Evolutionary conservation across 2,888 invertebrate genomes (phyloP).

Genomic region (Loripinus fragilis): DNA sequence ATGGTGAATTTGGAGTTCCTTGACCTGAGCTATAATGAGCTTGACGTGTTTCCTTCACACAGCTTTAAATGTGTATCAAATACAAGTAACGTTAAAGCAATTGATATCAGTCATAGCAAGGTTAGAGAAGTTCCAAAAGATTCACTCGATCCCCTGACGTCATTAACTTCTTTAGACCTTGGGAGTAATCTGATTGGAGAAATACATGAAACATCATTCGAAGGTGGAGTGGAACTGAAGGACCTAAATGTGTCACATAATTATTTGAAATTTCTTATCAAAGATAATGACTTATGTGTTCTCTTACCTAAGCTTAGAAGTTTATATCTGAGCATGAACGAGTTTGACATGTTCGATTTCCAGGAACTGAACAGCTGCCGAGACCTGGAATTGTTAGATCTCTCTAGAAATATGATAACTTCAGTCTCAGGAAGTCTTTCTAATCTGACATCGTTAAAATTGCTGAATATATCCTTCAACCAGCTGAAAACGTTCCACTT

Average conservation of each 20-base stretch:
- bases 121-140: constrained; percentile 34
- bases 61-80: constrained; percentile 39
- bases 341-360: constrained; percentile 38
- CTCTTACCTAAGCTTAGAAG: constrained; percentile 40
- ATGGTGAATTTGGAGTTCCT: constrained; percentile 27
- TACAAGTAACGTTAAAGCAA: constrained; percentile 28
- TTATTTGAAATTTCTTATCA: constrained; percentile 16
- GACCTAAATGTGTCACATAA: constrained; percentile 41
- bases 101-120: constrained; percentile 33
- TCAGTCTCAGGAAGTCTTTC: constrained; percentile 27
- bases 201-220: constrained; percentile 41
- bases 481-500: constrained; percentile 15
- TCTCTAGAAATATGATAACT: constrained; percentile 36
- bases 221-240: constrained; percentile 28
- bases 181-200: constrained; percentile 27
- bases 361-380: constrained; percentile 35
- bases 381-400: constrained; percentile 26
- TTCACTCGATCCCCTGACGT: constrained; percentile 34
- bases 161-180: constrained; percentile 32
- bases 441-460: constrained; percentile 14
- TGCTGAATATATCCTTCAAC: constrained; percentile 38
- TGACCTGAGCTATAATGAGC: constrained; percentile 20
- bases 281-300: constrained; percentile 46
- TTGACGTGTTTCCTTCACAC: constrained; percentile 37
- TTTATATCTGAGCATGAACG: constrained; percentile 37